phyloP scores from a whole-genome alignment of 1,140 invertebrate species.

The Drosophila tani region DNA sequence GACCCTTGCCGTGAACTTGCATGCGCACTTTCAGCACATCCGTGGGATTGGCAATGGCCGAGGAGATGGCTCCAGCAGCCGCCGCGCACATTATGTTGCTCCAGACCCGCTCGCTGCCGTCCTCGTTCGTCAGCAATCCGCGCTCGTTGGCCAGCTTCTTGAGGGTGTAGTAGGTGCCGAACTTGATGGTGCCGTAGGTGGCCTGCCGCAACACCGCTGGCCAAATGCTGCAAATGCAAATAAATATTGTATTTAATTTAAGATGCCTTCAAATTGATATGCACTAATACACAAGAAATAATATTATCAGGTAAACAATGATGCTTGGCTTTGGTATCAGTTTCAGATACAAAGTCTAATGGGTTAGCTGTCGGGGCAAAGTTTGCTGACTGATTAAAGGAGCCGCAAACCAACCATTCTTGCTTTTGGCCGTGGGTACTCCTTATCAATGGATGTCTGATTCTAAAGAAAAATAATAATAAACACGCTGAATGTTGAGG shows the following conservation, averaged over 20 bases:
- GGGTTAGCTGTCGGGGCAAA: constrained; percentile 57
- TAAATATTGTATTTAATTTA: not conserved
- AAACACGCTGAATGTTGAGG: not conserved
- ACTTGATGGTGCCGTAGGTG: constrained; percentile 98
- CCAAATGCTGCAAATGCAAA: constrained; percentile 89
- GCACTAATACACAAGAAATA: not conserved
- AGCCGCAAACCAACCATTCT: constrained; percentile 28
- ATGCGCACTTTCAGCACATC: constrained; percentile 99
- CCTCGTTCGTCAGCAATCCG: constrained; percentile 85
- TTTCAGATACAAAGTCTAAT: constrained; percentile 56
- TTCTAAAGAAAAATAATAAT: constrained; percentile 8
- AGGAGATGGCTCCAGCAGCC: constrained; percentile 93
- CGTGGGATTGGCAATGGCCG: constrained; percentile 98
- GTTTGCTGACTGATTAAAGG: constrained; percentile 47
- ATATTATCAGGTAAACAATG: not conserved
- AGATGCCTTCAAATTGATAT: too few relatives aligned
- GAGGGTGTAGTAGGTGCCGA: constrained; percentile 97
- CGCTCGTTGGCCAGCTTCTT: constrained; percentile 89
- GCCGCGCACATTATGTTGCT: constrained; percentile 95
- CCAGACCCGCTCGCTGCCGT: constrained; percentile 89
- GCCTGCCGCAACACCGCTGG: constrained; percentile 96
- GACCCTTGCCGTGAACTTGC: constrained; percentile 89
- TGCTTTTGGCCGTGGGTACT: constrained; percentile 13
- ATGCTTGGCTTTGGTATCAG: constrained; percentile 14
- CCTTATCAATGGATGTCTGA: constrained; percentile 45